These are phyloP conservation scores for Heliconius hermathena DNA, from an alignment of 1,140 invertebrate species.

Conservation along the genomic window DNA sequence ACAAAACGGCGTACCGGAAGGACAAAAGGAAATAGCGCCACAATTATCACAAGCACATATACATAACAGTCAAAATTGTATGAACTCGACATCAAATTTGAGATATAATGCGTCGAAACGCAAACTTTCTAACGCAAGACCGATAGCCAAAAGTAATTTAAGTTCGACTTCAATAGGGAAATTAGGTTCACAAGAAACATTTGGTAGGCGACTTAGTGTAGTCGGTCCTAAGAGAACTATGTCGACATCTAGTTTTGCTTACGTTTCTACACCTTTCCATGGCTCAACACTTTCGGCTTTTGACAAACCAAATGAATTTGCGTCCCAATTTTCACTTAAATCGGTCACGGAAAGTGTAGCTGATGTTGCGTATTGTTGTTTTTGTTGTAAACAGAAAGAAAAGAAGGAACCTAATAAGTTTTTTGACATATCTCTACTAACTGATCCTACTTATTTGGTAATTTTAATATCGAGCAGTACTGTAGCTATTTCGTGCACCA, in stretches of 20 bases:
- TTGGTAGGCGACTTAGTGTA: conserved; percentile 57
- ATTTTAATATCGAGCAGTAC: conserved; percentile 91
- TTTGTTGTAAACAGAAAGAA: conserved; percentile 71
- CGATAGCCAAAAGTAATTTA: conserved; percentile 57
- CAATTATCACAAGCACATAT: conserved; percentile 49
- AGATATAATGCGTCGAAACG: conserved; percentile 61
- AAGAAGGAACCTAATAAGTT: conserved; percentile 83
- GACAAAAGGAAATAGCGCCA: conserved; percentile 43
- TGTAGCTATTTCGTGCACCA: conserved; percentile 92
- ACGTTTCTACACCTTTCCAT: conserved; percentile 91
- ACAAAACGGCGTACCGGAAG: conserved; percentile 44
- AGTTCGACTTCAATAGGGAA: conserved; percentile 65
- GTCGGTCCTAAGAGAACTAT: conserved; percentile 83
- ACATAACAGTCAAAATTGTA: conserved; percentile 55
- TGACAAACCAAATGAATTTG: conserved; percentile 85
- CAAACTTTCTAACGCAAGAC: conserved; percentile 63
- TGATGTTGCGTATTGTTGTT: conserved; percentile 73
- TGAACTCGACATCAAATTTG: conserved; percentile 55
- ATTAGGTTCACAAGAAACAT: conserved; percentile 61
- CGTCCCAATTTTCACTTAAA: conserved; percentile 88
- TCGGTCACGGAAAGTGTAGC: conserved; percentile 83
- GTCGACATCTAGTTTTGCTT: conserved; percentile 91
- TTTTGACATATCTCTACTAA: conserved; percentile 87
- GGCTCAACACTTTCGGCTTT: conserved; percentile 90
- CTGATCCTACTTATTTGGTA: conserved; percentile 89